Evolutionary conservation across 2,113 vertebrate species (phyloP), one percentile per base, ranked within the genome.

Genomic region (Polypterus senegalus): DNA sequence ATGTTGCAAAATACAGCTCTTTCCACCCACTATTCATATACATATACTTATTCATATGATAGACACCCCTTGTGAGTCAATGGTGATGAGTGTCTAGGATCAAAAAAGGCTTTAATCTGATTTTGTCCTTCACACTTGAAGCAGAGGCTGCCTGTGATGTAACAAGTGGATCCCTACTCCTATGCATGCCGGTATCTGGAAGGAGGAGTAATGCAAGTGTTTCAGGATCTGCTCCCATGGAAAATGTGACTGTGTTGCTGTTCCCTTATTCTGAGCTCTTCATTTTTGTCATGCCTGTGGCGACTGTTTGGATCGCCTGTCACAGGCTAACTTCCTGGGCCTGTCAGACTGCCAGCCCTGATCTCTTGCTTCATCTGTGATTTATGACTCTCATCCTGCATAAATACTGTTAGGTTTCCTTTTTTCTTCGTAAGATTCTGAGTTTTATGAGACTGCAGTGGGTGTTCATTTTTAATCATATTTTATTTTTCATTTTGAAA

Each of bases 241-340:
- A 81, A 82, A 80, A 74, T 73, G 64, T 77, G 73, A 78, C 74
- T 74, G 59, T n/a, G 63, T 68, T 70, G 61, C 67, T 60, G 49
- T 63, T 69, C 63, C 63, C 70, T 68, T 67, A 65, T 71, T 54
- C 72, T 69, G 69, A 70, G 74, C 60, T 65, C 62, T 69, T 78
- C 67, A 75, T 77, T 78, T 72, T 68, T 73, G 58, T 73, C 68
- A 59, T 79, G 66, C 70, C 73, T 79, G 81, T 67, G 79, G 76
- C 64, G 61, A 6, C 66, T 45, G 56, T 69, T 49, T 70, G 65
- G 71, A 70, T 72, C 66, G 60, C 74, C 69, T 65, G 72, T 67
- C 62, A 65, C 66, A 68, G 66, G 67, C 69, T 45, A 27, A n/a
- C 43, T 7, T 45, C 56, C 4, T 58, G 56, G 56, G 27, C n/a